Conservation (phyloP, 2,113 vertebrate genomes). For the Cephalopholis sonnerati region DNA sequence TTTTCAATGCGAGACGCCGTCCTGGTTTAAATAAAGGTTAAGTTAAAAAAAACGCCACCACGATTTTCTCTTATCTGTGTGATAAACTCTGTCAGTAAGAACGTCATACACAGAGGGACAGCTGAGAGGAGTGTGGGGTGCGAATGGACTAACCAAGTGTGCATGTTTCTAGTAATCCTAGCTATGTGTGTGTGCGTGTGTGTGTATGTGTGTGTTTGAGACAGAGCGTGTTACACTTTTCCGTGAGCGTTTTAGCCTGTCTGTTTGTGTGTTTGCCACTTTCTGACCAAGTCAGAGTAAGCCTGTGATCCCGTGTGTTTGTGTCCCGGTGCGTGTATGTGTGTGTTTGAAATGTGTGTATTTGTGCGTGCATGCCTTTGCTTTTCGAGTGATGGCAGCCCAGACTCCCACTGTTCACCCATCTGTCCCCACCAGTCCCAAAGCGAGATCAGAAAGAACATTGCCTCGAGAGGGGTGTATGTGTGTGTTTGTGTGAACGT, state of each 20-base stretch:
- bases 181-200: neutral
- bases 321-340: constrained; percentile 16
- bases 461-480: constrained; percentile 58
- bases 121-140: neutral
- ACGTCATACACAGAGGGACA: neutral
- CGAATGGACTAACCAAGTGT: constrained; percentile 23
- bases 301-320: constrained; percentile 58
- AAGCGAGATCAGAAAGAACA: constrained; percentile 77
- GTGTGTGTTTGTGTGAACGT: constrained; percentile 47
- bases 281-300: constrained; percentile 54
- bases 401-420: constrained; percentile 82
- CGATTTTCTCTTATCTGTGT: constrained; percentile 19
- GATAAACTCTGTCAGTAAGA: neutral
- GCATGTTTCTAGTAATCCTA: constrained; percentile 57
- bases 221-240: constrained; percentile 33
- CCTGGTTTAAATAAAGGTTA: neutral
- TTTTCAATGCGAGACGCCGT: neutral
- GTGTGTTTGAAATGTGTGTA: constrained; percentile 51
- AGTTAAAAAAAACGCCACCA: too few species aligned
- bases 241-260: constrained; percentile 47
- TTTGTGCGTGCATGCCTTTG: constrained; percentile 59
- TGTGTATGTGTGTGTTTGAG: constrained; percentile 36
- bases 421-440: constrained; percentile 79
- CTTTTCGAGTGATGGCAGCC: constrained; percentile 62
- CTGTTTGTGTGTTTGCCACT: constrained; percentile 62